Percentiles rank a stretch among this genome's conserved stretches.
Evolutionary conservation across 2,113 vertebrate genomes (phyloP).

Genomic region (Bos javanicus): DNA sequence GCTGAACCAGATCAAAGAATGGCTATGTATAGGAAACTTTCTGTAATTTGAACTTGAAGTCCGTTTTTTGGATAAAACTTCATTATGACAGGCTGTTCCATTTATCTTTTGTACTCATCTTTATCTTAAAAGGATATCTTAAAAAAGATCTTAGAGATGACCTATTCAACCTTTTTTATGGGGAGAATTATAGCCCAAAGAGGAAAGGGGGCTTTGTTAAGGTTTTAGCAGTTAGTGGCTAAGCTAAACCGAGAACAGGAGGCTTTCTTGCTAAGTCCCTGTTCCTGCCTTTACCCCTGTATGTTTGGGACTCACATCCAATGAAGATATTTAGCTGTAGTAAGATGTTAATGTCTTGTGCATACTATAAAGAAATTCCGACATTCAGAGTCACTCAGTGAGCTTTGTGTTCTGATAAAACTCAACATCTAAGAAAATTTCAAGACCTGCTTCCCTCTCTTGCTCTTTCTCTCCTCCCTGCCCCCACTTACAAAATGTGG

Average conservation of each 20-base stretch:
- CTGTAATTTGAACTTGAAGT: neutral
- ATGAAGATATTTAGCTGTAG: neutral
- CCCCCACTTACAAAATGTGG: neutral
- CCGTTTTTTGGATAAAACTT: neutral
- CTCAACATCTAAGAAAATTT: neutral
- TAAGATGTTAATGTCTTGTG: neutral
- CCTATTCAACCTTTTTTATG: neutral
- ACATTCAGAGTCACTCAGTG: neutral
- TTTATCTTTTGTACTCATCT: neutral
- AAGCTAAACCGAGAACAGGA: neutral
- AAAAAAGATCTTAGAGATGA: neutral
- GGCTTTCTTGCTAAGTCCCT: neutral
- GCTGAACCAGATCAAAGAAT: neutral
- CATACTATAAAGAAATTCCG: neutral
- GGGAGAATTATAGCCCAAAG: neutral
- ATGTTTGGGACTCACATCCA: neutral
- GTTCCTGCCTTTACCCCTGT: neutral
- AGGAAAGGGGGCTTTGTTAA: neutral
- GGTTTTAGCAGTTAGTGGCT: neutral
- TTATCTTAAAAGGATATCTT: neutral
- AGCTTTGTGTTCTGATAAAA: neutral
- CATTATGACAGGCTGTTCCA: neutral
- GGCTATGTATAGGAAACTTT: neutral
- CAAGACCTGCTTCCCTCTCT: neutral
- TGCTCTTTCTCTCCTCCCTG: accelerated